Evolutionary conservation across 2,113 vertebrate genomes (phyloP).

Genomic region (Embiotoca jacksoni): DNA sequence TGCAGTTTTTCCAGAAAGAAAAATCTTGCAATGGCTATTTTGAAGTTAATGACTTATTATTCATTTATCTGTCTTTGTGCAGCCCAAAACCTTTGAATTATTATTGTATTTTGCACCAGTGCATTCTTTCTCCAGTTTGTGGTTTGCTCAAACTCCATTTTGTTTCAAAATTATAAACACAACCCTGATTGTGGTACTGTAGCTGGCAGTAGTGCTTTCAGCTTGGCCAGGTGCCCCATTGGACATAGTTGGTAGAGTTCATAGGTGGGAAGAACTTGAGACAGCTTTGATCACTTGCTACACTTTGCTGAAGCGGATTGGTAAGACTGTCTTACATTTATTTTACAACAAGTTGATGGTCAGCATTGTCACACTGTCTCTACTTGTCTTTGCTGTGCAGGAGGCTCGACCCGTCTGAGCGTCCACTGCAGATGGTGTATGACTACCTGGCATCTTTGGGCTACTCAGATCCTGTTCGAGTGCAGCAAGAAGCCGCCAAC

Average conservation of each 20-base stretch:
- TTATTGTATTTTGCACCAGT: not conserved
- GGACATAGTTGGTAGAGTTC: not conserved
- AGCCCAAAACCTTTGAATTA: not conserved
- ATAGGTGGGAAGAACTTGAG: not conserved
- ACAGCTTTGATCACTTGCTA: not conserved
- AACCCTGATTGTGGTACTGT: not conserved
- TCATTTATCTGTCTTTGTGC: not conserved
- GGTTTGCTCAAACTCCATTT: slow-evolving; percentile 3
- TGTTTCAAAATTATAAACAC: not conserved
- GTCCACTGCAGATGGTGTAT: slow-evolving; percentile 94
- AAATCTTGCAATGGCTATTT: not conserved
- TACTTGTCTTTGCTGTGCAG: slow-evolving; percentile 73
- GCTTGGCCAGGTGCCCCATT: not conserved
- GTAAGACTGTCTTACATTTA: not conserved
- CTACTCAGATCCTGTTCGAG: slow-evolving; percentile 89
- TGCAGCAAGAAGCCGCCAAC: slow-evolving; percentile 94
- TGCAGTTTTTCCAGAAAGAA: not conserved
- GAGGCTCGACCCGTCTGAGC: slow-evolving; percentile 90
- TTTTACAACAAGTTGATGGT: not conserved
- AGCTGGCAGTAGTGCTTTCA: not conserved
- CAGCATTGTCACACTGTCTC: not conserved
- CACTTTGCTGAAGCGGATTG: not conserved
- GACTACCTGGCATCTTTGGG: slow-evolving; percentile 92
- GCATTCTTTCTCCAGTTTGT: not conserved
- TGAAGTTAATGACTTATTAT: not conserved